phyloP scores from a whole-genome alignment of 2,113 vertebrate species.

The Odocoileus hemionus region DNA sequence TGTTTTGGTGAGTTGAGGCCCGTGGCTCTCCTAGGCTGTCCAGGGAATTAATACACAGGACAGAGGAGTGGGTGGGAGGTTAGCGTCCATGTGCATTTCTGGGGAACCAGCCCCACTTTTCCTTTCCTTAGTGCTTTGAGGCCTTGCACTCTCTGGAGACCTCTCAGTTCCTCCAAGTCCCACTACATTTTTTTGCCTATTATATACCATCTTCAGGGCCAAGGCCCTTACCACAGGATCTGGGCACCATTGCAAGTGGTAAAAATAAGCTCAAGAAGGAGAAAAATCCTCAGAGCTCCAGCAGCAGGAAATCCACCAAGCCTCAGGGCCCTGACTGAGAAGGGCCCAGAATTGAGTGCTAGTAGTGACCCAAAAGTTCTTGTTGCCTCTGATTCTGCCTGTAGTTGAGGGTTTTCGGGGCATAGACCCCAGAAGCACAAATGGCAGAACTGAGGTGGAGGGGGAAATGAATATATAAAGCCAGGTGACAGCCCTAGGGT shows the following conservation, averaged over 20 bases:
- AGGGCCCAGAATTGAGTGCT: background rate
- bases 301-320: background rate
- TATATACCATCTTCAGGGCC: slow-evolving; percentile 36
- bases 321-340: background rate
- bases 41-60: background rate
- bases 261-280: slow-evolving; percentile 48
- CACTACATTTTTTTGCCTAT: slow-evolving; percentile 37
- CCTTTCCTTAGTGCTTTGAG: background rate
- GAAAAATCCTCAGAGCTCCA: background rate
- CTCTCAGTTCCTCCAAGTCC: slow-evolving; percentile 12
- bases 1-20: background rate
- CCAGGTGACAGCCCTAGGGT: background rate
- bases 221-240: slow-evolving; percentile 47
- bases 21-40: background rate
- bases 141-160: background rate
- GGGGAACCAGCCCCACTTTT: background rate
- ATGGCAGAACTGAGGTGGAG: background rate
- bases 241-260: slow-evolving; percentile 23
- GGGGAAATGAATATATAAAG: background rate
- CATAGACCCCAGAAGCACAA: background rate
- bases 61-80: background rate
- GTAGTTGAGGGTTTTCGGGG: background rate
- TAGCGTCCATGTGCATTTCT: background rate
- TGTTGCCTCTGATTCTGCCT: background rate
- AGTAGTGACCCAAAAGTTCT: background rate